Evolutionary conservation across 2,113 vertebrate species (phyloP), one percentile per base, ranked within the genome.

Genomic region (Conger conger): DNA sequence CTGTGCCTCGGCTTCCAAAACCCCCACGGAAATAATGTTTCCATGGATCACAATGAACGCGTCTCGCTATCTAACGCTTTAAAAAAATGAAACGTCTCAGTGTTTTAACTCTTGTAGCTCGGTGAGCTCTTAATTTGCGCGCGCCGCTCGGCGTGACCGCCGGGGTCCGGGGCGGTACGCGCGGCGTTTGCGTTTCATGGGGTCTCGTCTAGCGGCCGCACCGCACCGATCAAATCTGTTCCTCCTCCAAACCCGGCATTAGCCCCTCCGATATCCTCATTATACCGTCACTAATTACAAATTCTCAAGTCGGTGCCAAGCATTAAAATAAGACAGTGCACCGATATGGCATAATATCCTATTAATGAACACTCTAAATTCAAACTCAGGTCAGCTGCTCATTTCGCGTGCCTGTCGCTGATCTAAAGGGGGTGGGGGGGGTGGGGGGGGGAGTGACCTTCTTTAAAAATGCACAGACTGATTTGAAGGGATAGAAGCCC

Each of bases 301-400:
- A 97, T 96, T 97, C 96, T 96, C 96, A 96, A 99, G 97, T 96
- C 97, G 96, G 97, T 93, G 96, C 95, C 97, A 96, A 90, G 97
- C 96, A 97, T 97, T 96, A 96, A 95, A 97, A 96, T 96, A 96
- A 97, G 96, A 97, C 96, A 96, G 97, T 97, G 97, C 95, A 95
- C 94, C 88, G 96, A 99, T 99, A 98, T 99, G 98, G 98, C 95
- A 97, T 99, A 98, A 99, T 99, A 99, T 98, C 97, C 96, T 99
- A 99, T 99, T 99, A 99, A 99, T 99, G 98, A 99, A 99, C 97
- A 99, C 97, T 99, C 98, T 99, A 99, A 99, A 99, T 99, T 99
- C 98, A 99, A 99, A 98, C 97, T 96, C 96, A 96, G 98, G 97
- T 99, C 97, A 98, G 97, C 96, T 97, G 96, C 96, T 97, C 95